Evolutionary conservation across 2,888 invertebrate species (phyloP), one percentile per base, ranked within the genome.

Genomic region (Rhagonycha lutea): DNA sequence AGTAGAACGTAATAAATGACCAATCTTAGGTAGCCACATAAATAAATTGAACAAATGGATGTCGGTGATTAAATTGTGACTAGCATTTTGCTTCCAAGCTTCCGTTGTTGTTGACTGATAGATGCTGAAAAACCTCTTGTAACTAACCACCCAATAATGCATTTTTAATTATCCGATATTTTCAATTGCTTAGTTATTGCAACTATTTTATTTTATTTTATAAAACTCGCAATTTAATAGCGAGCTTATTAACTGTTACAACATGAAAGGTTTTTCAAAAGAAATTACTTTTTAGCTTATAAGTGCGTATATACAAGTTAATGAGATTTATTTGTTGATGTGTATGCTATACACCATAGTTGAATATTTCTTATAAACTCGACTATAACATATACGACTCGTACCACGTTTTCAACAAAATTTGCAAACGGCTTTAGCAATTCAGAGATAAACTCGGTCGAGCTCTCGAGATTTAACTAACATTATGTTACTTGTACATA

Each of bases 1-100:
- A 79, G 76, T 78, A 78, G 81, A 81, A 80, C 79, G 73, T 81
- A 82, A 82, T 81, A 82, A 81, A 82, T 81, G 79, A 79, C 80
- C 80, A 77, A 72, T 78, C 79, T 73, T 76, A 79, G 78, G 77
- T 76, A 80, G 79, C 74, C 78, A 78, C 80, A 79, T 76, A 79
- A 81, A 76, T 82, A 81, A 82, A 81, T 82, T 81, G 79, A 77
- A 76, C 77, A 74, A 72, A 77, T 78, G 74, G 73, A 79, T 76
- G 76, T 78, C 76, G 71, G 72, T 78, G 75, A 79, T 79, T 79
- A 79, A 79, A 78, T 78, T 72, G 70, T 29, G 61, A 29, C 60
- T 47, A 67, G 47, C 24, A 47, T 24, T 62, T 67, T 65, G 18
- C 67, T 11, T 29, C 29, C 14, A 3, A 14, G 11, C 1, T 18